phyloP scores from a whole-genome alignment of 2,797 vertebrate genomes.

The Aythya fuligula region DNA sequence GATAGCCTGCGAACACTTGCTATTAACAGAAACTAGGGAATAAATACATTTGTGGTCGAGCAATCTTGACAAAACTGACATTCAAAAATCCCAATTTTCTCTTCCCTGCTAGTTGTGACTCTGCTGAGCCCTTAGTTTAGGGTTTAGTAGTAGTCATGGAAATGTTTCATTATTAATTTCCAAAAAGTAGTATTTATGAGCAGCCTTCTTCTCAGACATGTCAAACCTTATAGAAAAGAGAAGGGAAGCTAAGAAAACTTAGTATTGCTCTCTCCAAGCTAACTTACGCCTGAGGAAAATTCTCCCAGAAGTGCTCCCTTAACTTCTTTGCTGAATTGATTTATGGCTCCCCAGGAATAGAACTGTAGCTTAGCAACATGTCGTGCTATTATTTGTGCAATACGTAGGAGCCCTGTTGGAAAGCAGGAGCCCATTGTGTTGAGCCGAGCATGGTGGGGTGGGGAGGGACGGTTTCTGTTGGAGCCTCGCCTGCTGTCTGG shows the following conservation, averaged over 20 bases:
- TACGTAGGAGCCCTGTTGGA: neutral
- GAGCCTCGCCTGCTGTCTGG: neutral
- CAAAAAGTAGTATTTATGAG: neutral
- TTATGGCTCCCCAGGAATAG: neutral
- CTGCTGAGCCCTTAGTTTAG: neutral
- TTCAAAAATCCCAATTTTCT: neutral
- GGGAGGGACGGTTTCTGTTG: neutral
- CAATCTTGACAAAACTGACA: neutral
- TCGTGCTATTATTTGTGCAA: neutral
- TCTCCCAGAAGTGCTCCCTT: neutral
- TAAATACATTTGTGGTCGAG: conserved; percentile 10
- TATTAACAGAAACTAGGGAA: conserved; percentile 1
- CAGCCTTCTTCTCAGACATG: neutral
- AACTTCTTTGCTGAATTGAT: neutral
- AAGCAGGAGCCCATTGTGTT: neutral
- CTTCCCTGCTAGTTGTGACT: neutral
- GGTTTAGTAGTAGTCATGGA: neutral
- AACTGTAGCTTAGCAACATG: conserved; percentile 6
- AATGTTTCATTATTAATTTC: neutral
- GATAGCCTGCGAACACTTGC: neutral
- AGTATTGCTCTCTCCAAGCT: neutral
- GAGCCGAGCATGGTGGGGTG: neutral
- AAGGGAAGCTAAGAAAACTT: neutral
- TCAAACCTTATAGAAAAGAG: neutral
- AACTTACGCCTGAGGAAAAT: neutral